Evolutionary conservation across 2,888 invertebrate genomes (phyloP), one percentile per base, ranked within the genome.

Genomic region (Euclidia mi): DNA sequence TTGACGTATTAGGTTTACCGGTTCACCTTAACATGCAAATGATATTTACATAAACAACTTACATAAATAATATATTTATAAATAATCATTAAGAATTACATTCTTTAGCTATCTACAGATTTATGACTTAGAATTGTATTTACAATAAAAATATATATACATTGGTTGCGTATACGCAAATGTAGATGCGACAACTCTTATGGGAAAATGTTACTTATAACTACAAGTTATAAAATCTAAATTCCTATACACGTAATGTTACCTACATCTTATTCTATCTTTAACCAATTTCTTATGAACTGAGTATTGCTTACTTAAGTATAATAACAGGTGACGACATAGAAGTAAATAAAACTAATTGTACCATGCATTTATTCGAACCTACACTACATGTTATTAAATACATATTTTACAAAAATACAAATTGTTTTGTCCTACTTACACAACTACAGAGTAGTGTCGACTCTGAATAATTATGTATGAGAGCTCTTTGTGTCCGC

Each of bases 41-140:
- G 17, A 43, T 63, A 61, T 60, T 66, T 58, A 59, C 64, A 57
- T 66, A 51, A 59, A 52, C 56, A 56, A 38, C 11, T 45, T 40
- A 50, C 40, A 47, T 46, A 57, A 63, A 57, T 50, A 42, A 43
- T 0, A 15, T 46, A 34, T 15, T 28, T 31, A 57, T 58, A 56
- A 56, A 47, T 49, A 56, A 58, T 59, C 41, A 51, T 25, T 2
- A 6, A 44, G 17, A 50, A 47, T 50, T 48, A 62, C 45, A 48
- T 42, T 18, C 47, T 32, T 53, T 15, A 25, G 20, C 20, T 25
- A 25, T 25, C 20, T 7, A 28, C 40, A 42, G 18, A 55, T 42
- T 55, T 49, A 59, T 73, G 71, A 78, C 75, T 76, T 75, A 69
- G 65, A 70, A 48, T 41, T 45, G 52, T 53, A 48, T 38, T 34